Percentiles rank a stretch among this genome's conserved stretches.
Conservation (phyloP, 2,888 invertebrate genomes). For the Ormyrus nitidulus region DNA sequence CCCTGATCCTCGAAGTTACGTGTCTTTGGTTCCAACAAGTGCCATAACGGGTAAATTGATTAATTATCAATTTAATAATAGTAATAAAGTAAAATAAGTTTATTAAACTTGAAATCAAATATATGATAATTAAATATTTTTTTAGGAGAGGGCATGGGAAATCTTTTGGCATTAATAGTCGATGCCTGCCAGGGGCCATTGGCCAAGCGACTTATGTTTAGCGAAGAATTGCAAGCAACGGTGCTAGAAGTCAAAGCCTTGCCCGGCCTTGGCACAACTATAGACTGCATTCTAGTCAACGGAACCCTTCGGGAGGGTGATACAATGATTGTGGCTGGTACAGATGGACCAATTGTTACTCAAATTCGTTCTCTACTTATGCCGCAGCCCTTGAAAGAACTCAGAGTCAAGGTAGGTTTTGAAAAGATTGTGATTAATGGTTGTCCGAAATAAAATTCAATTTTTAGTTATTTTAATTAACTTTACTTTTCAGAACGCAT, state of each 20-base stretch:
- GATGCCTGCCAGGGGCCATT: conserved; percentile 93
- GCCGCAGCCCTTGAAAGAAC: conserved; percentile 98
- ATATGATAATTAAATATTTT: not conserved
- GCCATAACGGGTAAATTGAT: conserved; percentile 83
- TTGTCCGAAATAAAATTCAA: not conserved
- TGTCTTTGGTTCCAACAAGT: conserved; percentile 97
- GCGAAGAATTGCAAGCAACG: conserved; percentile 92
- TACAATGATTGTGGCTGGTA: conserved; percentile 95
- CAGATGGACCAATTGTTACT: conserved; percentile 98
- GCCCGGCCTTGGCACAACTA: conserved; percentile 97
- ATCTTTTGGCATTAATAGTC: conserved; percentile 94
- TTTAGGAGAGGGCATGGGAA: conserved; percentile 97
- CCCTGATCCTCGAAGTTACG: conserved; percentile 93
- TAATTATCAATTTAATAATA: not conserved
- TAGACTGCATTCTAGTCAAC: conserved; percentile 98
- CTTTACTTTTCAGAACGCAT: conserved; percentile 83
- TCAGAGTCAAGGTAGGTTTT: conserved; percentile 89
- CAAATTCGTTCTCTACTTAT: conserved; percentile 97
- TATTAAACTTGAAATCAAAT: too few species aligned
- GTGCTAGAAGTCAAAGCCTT: conserved; percentile 95
- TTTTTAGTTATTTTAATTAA: not conserved
- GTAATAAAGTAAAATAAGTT: too few species aligned
- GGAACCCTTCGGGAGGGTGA: conserved; percentile 95
- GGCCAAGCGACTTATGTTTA: conserved; percentile 92
- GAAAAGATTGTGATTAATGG: not conserved